Base-by-base conservation (phyloP, 1,140 invertebrate genomes). In the Drosophila subpulchrella region DNA sequence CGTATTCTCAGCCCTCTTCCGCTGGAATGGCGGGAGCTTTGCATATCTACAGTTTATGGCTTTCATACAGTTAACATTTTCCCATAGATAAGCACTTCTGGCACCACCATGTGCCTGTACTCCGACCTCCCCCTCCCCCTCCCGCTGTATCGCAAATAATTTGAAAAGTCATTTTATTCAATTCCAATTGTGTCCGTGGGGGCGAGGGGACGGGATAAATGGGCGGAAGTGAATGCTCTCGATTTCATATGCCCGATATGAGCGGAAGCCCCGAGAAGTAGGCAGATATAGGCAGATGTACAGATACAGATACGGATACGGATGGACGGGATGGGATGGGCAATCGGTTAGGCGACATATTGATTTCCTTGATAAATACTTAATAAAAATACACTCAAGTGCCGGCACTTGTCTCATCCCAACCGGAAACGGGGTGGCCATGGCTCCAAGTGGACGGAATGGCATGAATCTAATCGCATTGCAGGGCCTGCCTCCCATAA, bases 41-140 rank as follows among this genome's bases (percentile, higher is more conserved):
- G 81, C 81, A 85, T 88, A 85, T 85, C 79, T 89, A 89, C 68
- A 85, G 81, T 78, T 85, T 85, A 85, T 85, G 83, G 68, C 81
- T 78, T 78, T 81, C 80, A 78, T 85, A 84, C 81, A 84, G 81
- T 85, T 85, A 88, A 88, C 81, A 78, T 85, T 85, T 88, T 76
- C 48, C 74, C 79, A 76, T 73, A 85, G 81, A 89, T 85, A 88
- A 88, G 81, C 81, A 83, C 59, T 85, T 88, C 81, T 78, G 75
- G 70, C 80, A 82, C 76, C 73, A 48, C 65, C 65, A 68, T 68
- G 61, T 68, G 65, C 65, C 68, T 62, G 48, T 38, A 13, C 4
- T 38, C 38, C 13, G 38, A 39, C 4, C 11, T n/a, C 38, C 38
- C 11, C 1, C 6, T 27, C 27, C 27, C 27, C 3, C n/a, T 30